A percentile compares a stretch with the other conserved stretches of the same genome.
phyloP scores from a whole-genome alignment of 2,888 invertebrate genomes.

The Hypomecis punctinalis region DNA sequence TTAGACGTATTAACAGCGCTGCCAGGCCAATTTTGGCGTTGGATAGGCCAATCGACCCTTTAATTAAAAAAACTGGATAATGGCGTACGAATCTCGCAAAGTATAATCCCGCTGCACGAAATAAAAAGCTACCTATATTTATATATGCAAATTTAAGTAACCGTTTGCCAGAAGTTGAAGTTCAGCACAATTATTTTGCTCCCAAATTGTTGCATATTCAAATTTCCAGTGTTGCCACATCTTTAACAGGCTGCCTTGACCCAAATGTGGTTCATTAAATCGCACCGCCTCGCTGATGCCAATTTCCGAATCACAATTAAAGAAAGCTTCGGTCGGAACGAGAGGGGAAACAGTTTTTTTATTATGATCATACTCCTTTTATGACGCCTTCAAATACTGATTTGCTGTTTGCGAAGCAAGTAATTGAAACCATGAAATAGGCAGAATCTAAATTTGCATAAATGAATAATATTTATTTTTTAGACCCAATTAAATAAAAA shows the following conservation, averaged over 20 bases:
- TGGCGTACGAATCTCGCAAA: constrained; percentile 4
- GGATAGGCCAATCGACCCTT: constrained; percentile 34
- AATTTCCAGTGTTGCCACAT: constrained; percentile 30
- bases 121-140: not conserved
- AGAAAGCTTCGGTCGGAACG: constrained; percentile 62
- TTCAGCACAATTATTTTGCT: constrained; percentile 39
- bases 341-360: constrained; percentile 61
- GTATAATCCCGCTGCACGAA: too few relatives aligned
- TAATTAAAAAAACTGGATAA: constrained; percentile 36
- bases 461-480: constrained; percentile 14
- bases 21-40: constrained; percentile 34
- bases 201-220: constrained; percentile 48
- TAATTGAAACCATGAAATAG: constrained; percentile 27
- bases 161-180: constrained; percentile 25
- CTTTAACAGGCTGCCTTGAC: constrained; percentile 64
- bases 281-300: constrained; percentile 69
- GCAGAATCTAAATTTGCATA: constrained; percentile 24
- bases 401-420: constrained; percentile 37
- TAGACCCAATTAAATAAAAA: not conserved
- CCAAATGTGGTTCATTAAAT: constrained; percentile 75
- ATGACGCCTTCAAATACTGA: constrained; percentile 55
- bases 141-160: constrained; percentile 27
- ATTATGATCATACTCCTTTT: constrained; percentile 60
- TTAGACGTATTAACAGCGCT: constrained; percentile 32
- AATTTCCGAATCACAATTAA: constrained; percentile 75